Conservation (phyloP, 1,140 invertebrate species). For the Vollenhovia emeryi region DNA sequence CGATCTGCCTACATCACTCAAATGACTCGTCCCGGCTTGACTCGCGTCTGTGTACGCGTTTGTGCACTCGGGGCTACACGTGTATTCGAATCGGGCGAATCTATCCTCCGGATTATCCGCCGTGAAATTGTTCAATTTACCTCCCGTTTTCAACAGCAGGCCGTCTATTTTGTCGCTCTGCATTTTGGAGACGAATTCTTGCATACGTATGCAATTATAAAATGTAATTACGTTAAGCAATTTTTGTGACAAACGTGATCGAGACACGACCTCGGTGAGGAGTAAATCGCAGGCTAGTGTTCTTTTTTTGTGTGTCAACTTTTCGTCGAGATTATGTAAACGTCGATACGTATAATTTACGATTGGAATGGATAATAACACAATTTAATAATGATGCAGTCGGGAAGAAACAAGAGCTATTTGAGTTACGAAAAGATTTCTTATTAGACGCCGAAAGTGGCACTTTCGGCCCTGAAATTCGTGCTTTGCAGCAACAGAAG, state of each 20-base stretch:
- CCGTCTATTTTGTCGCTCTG: conserved; percentile 66
- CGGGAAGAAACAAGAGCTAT: not conserved
- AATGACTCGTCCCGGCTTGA: conserved; percentile 71
- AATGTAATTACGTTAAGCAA: conserved; percentile 42
- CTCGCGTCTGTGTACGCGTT: not conserved
- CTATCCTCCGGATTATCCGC: conserved; percentile 78
- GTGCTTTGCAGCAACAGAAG: not conserved
- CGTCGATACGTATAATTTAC: not conserved
- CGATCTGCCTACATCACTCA: conserved; percentile 75
- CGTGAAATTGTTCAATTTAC: conserved; percentile 83
- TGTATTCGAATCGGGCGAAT: conserved; percentile 65
- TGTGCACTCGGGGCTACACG: conserved; percentile 1
- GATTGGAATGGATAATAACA: not conserved
- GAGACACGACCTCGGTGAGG: not conserved
- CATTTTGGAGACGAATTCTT: not conserved
- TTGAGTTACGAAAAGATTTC: not conserved
- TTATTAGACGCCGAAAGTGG: conserved; percentile 3
- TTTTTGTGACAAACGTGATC: not conserved
- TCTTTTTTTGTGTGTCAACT: not conserved
- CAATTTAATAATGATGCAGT: not conserved
- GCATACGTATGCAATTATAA: conserved; percentile 36
- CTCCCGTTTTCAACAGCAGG: conserved; percentile 76
- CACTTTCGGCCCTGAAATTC: conserved; percentile 15
- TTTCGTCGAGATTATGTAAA: not conserved
- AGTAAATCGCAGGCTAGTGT: not conserved